Conservation (phyloP, 92 coral and sea anemone species). For the Umimayanthus kanabou region DNA sequence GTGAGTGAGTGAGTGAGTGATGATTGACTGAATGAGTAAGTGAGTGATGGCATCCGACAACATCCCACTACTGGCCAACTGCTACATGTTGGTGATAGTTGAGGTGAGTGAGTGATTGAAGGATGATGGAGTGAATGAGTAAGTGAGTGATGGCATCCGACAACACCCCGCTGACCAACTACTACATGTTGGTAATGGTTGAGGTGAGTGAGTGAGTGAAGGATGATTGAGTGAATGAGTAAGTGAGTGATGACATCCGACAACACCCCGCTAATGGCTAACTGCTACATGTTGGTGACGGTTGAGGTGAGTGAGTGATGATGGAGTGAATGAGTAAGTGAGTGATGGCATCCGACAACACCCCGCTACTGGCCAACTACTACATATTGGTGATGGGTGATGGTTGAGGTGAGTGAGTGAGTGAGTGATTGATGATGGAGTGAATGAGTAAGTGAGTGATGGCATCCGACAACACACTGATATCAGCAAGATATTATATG, state of each 20-base stretch:
- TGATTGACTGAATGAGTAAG: not conserved
- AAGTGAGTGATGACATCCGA: slow-evolving; percentile 58
- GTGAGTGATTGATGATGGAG: too few relatives aligned
- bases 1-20: not conserved
- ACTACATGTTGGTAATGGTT: slow-evolving; percentile 47
- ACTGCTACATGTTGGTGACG: slow-evolving; percentile 58
- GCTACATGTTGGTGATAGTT: not conserved
- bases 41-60: slow-evolving; percentile 9
- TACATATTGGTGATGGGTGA: slow-evolving; percentile 56
- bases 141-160: slow-evolving; percentile 15
- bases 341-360: slow-evolving; percentile 52
- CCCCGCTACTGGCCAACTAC: slow-evolving; percentile 64
- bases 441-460: slow-evolving; percentile 53
- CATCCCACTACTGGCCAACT: not conserved
- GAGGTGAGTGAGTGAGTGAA: too few relatives aligned
- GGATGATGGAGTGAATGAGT: not conserved
- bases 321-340: not conserved
- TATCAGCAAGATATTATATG: slow-evolving; percentile 63
- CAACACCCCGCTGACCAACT: slow-evolving; percentile 55
- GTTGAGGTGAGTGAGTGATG: slow-evolving; percentile 55
- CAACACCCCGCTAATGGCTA: slow-evolving; percentile 58
- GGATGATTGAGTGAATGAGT: too few relatives aligned
- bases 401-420: slow-evolving; percentile 10
- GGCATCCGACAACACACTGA: slow-evolving; percentile 64
- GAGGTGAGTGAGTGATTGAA: not conserved